A percentile compares a stretch with the other conserved stretches of the same genome.
Conservation (phyloP, 2,888 invertebrate species). For the Periphyllus acericola region DNA sequence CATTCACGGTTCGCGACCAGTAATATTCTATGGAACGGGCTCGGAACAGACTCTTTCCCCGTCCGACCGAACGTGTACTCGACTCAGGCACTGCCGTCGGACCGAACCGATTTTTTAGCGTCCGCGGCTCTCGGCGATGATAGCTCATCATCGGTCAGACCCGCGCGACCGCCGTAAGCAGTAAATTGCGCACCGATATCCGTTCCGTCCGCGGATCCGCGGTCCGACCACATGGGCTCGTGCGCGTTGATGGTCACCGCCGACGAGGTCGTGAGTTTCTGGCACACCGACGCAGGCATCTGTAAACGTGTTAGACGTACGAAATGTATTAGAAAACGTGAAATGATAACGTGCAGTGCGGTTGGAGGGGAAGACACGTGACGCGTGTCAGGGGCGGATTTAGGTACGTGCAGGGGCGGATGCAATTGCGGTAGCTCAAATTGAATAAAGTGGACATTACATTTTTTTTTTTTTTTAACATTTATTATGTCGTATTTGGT, state of each 20-base stretch:
- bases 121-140: not conserved
- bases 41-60: not conserved
- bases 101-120: not conserved
- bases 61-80: no score
- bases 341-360: not conserved
- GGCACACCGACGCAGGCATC: slow-evolving; percentile 40
- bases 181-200: slow-evolving; percentile 44
- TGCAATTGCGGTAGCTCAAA: no score
- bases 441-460: no score
- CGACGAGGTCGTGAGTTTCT: slow-evolving; percentile 22
- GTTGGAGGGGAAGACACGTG: no score
- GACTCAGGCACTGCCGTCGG: not conserved
- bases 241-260: not conserved
- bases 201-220: slow-evolving; percentile 80
- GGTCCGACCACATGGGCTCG: slow-evolving; percentile 72
- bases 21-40: no score
- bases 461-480: no score
- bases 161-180: no score
- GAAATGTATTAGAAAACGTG: not conserved
- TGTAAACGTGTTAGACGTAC: not conserved
- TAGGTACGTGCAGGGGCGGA: no score
- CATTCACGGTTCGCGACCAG: no score
- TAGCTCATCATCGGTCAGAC: not conserved
- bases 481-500: no score
- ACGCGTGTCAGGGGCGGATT: no score